Base-by-base conservation (phyloP, 1,140 invertebrate genomes). In the Formica exsecta region DNA sequence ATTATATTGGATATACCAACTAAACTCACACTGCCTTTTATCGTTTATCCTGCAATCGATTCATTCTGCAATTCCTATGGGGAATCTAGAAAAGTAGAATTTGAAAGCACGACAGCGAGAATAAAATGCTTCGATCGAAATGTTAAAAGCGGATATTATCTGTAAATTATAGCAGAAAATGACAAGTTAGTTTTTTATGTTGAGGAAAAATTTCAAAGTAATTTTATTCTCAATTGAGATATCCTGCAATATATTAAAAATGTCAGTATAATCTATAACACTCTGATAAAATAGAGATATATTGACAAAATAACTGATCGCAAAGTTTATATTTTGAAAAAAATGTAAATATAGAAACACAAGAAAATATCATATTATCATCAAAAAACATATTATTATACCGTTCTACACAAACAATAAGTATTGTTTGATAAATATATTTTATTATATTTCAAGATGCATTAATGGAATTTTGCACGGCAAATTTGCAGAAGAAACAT, bases 121-220 rank as follows among this genome's bases (percentile, higher is more conserved):
- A 75, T 62, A 62, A 9, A 75, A 61, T 32, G n/a, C 44, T 76
- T 61, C 5, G 16, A 61, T 75, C 8, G 25, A 62, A 62, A 62
- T 2, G 7, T 9, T 29, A 61, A 13, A 41, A 61, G 16, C 9
- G 32, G 11, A 16, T 62, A 62, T 9, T 62, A 62, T 7, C 19
- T 29, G 29, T 41, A 62, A 61, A 44, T 36, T 11, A 32, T 32
- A 29, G 0, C 36, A 29, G 8, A 76, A 41, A 62, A 41, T 29
- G 9, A 62, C 13, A 41, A 11, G 32, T 32, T 32, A 32, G 13
- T 36, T 32, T 54, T 7, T 57, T 22, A 25, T 22, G 6, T n/a
- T n/a, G 44, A 62, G 0, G 2, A 5, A 44, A 22, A 76, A 13
- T n/a, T 29, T 62, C 2, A 29, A 62, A 38, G 41, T 44, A 76